phyloP scores from a whole-genome alignment of 2,113 vertebrate genomes.

The Melanerpes aurifrons region DNA sequence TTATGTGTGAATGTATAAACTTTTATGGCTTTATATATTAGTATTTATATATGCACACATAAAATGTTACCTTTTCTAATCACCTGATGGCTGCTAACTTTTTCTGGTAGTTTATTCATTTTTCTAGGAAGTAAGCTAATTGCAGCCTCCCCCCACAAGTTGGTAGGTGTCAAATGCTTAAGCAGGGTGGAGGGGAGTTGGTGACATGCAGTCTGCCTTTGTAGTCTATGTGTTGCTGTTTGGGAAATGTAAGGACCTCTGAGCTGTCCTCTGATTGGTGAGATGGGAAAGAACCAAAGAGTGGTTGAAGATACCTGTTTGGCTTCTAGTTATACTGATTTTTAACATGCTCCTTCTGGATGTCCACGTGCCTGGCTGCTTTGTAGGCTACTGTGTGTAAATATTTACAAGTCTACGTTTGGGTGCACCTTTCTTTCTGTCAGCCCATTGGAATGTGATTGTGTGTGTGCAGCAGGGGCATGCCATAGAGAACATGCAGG shows the following conservation, averaged over 20 bases:
- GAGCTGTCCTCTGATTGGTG: background rate
- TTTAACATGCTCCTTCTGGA: background rate
- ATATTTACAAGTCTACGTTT: conserved; percentile 12
- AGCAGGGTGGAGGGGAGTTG: background rate
- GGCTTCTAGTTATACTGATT: background rate
- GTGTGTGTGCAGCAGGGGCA: background rate
- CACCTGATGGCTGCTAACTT: background rate
- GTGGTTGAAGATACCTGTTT: background rate
- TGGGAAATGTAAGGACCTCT: background rate
- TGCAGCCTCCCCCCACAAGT: background rate
- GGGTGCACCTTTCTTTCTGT: conserved; percentile 16
- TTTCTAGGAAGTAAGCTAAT: background rate
- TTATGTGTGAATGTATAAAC: background rate
- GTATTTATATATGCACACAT: background rate
- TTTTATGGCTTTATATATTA: accelerated
- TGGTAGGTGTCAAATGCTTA: background rate
- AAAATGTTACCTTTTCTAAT: background rate
- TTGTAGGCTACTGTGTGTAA: conserved; percentile 23
- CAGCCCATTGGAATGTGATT: conserved; percentile 11
- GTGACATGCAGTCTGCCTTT: background rate
- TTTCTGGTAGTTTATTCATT: background rate
- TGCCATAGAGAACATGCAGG: background rate
- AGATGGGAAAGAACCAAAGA: background rate
- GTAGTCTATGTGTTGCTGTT: background rate
- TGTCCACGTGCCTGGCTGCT: conserved; percentile 6